These are phyloP conservation scores for Phainopepla nitens DNA, from an alignment of 2,113 vertebrate genomes.

Conservation along the genomic window DNA sequence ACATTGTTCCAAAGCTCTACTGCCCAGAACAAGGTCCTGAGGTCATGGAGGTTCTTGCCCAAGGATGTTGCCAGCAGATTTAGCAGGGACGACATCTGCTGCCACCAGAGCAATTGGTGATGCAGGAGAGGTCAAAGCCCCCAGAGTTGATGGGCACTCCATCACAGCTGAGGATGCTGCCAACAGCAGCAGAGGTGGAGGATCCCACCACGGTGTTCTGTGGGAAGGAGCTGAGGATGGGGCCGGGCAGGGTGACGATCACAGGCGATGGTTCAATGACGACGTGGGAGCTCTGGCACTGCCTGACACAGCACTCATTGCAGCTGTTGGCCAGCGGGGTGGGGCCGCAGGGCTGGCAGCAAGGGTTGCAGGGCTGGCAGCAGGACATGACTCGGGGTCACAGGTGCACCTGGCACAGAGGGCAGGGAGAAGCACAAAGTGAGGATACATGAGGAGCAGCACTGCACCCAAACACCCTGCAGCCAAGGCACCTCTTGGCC, in stretches of 20 bases:
- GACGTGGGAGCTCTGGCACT: no score
- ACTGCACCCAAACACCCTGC: no score
- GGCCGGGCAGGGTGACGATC: neutral
- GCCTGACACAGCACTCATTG: no score
- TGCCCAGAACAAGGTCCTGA: neutral
- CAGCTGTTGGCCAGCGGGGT: no score
- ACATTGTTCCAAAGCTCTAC: neutral
- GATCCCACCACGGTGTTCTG: neutral
- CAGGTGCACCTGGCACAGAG: no score
- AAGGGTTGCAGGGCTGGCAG: no score
- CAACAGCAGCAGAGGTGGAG: neutral
- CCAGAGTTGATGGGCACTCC: neutral
- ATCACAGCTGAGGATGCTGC: neutral
- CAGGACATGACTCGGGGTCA: no score
- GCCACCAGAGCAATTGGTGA: neutral
- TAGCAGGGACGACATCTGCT: neutral
- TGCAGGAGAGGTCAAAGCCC: neutral
- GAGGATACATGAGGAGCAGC: no score
- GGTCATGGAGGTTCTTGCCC: accelerated
- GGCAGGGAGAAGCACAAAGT: no score
- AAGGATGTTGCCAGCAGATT: accelerated
- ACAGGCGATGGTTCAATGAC: no score
- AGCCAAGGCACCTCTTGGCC: no score
- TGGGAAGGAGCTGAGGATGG: neutral
- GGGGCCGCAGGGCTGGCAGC: no score